These are phyloP conservation scores for Saimiri boliviensis DNA, from an alignment of 2,113 vertebrate species.

Conservation along the genomic window DNA sequence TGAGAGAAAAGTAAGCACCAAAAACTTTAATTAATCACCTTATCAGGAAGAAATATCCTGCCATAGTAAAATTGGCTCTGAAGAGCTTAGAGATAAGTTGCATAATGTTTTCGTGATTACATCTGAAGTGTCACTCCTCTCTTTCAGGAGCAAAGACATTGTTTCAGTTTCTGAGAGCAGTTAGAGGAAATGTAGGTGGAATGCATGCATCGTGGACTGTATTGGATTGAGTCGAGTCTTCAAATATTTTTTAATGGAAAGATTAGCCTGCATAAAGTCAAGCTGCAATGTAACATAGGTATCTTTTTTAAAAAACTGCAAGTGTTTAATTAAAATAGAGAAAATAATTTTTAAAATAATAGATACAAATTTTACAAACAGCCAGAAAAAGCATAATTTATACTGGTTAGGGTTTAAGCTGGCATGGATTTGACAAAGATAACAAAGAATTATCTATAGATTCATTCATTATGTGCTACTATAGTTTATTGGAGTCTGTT, in stretches of 20 bases:
- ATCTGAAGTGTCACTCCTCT: not conserved
- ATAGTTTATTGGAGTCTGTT: not conserved
- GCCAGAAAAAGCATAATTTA: constrained; percentile 49
- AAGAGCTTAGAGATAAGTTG: constrained; percentile 43
- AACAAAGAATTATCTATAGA: constrained; percentile 67
- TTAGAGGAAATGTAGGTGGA: constrained; percentile 36
- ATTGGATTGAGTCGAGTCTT: not conserved
- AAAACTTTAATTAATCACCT: constrained; percentile 54
- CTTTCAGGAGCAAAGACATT: constrained; percentile 47
- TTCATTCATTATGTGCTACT: constrained; percentile 56
- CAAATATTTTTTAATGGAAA: constrained; percentile 43
- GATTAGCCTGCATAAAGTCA: constrained; percentile 48
- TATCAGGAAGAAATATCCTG: constrained; percentile 65
- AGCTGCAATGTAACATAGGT: constrained; percentile 23
- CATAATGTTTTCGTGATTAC: constrained; percentile 12
- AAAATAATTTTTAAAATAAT: constrained; percentile 66
- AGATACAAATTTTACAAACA: constrained; percentile 30
- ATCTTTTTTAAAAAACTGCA: constrained; percentile 66
- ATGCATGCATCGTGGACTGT: constrained; percentile 29
- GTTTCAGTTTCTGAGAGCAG: constrained; percentile 49
- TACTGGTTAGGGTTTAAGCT: constrained; percentile 58
- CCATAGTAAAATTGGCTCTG: constrained; percentile 57
- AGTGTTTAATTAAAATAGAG: constrained; percentile 54
- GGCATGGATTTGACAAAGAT: constrained; percentile 53
- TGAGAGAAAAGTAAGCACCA: constrained; percentile 68